A percentile compares a stretch with the other conserved stretches of the same genome.
Evolutionary conservation across 1,140 invertebrate species (phyloP).

Genomic region (Saccostrea cuccullata): DNA sequence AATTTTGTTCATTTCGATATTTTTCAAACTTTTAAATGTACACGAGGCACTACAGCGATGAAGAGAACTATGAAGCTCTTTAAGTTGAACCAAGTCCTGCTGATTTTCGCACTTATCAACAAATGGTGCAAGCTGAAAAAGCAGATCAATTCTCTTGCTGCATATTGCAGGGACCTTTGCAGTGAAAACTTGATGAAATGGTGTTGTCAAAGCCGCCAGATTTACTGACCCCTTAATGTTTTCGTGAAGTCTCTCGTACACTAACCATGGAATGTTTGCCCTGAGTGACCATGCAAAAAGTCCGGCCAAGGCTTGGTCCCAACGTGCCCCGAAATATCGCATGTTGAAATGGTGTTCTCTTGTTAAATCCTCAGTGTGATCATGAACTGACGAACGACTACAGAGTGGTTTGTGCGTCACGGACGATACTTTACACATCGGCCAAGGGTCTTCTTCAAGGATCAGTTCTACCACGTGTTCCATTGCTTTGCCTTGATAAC

Average conservation of each 20-base stretch:
- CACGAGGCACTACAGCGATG: slow-evolving; percentile 60
- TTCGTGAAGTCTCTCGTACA: slow-evolving; percentile 64
- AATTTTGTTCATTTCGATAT: slow-evolving; percentile 55
- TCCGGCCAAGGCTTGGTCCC: slow-evolving; percentile 62
- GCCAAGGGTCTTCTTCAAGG: slow-evolving; percentile 66
- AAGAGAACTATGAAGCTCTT: slow-evolving; percentile 55
- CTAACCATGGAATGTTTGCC: slow-evolving; percentile 60
- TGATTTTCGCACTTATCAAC: slow-evolving; percentile 64
- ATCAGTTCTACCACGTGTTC: slow-evolving; percentile 66
- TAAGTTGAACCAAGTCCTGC: slow-evolving; percentile 59
- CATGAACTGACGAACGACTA: background rate
- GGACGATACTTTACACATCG: slow-evolving; percentile 59
- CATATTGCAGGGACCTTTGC: slow-evolving; percentile 55
- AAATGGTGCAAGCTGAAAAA: slow-evolving; percentile 58
- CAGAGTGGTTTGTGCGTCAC: slow-evolving; percentile 52
- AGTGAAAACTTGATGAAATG: slow-evolving; percentile 49
- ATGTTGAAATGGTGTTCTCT: slow-evolving; percentile 41
- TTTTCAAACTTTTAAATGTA: slow-evolving; percentile 54
- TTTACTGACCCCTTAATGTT: slow-evolving; percentile 60
- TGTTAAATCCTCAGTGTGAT: slow-evolving; percentile 49
- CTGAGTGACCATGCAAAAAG: slow-evolving; percentile 64
- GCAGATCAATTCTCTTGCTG: slow-evolving; percentile 56
- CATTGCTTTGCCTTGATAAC: slow-evolving; percentile 57
- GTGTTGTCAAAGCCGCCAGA: slow-evolving; percentile 51
- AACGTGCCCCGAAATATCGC: slow-evolving; percentile 60